These are phyloP conservation scores for Catharus bicknelli DNA, from an alignment of 2,113 vertebrate species.

Conservation along the genomic window DNA sequence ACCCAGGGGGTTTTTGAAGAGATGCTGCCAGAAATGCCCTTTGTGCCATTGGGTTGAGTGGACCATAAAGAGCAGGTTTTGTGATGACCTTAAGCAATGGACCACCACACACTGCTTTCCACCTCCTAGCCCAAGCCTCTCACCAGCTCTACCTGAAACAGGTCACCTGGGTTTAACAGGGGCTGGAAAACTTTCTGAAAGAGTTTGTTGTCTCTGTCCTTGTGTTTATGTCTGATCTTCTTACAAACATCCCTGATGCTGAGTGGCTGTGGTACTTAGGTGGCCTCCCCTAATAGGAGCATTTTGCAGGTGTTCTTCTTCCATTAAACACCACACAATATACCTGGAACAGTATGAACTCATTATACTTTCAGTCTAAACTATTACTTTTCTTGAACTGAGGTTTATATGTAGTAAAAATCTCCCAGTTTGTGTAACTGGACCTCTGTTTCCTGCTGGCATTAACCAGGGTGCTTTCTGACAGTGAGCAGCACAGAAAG, in stretches of 20 bases:
- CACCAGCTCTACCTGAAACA: background rate
- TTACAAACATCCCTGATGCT: background rate
- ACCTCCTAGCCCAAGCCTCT: background rate
- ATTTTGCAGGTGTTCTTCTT: background rate
- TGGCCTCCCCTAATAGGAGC: background rate
- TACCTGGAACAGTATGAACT: background rate
- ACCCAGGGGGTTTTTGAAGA: background rate
- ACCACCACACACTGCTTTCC: background rate
- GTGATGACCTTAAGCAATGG: background rate
- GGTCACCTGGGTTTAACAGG: background rate
- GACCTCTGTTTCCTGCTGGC: background rate
- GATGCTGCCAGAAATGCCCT: background rate
- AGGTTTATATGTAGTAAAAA: background rate
- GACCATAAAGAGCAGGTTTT: background rate
- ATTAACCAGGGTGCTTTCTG: background rate
- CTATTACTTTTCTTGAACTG: background rate
- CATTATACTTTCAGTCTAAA: rapidly evolving
- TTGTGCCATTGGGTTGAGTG: background rate
- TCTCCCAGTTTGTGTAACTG: background rate
- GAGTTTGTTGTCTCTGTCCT: background rate
- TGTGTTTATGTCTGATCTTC: background rate
- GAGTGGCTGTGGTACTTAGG: background rate
- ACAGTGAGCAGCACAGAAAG: background rate
- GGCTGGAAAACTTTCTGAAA: background rate
- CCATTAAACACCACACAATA: background rate